These are phyloP conservation scores for Bursaphelenchus okinawaensis DNA, from an alignment of 2,888 invertebrate genomes.

Conservation along the genomic window DNA sequence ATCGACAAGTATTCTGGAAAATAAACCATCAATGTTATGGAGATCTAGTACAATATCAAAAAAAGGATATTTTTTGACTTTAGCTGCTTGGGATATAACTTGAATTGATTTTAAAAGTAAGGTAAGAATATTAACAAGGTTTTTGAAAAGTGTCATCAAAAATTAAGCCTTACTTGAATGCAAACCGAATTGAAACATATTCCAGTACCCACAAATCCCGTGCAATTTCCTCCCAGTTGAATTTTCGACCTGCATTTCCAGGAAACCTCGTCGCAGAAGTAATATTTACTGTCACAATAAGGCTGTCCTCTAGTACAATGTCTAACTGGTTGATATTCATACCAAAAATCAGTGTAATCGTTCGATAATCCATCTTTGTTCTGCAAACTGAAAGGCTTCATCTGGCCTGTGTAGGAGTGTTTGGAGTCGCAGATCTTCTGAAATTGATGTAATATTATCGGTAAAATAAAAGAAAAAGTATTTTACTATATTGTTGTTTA, in stretches of 20 bases:
- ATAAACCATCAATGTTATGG: too few species aligned
- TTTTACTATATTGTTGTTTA: background rate
- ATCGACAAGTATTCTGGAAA: conserved; percentile 32
- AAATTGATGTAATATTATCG: conserved; percentile 11
- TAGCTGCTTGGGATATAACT: too few species aligned
- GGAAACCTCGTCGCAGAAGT: conserved; percentile 43
- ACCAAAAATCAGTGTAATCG: conserved; percentile 51
- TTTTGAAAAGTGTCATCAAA: conserved; percentile 31
- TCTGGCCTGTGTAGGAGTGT: conserved; percentile 46
- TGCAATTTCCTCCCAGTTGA: conserved; percentile 52
- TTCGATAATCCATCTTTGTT: conserved; percentile 54
- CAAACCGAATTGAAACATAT: conserved; percentile 53
- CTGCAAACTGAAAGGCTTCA: conserved; percentile 53
- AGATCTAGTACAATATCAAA: too few species aligned
- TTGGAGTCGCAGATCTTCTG: conserved; percentile 49
- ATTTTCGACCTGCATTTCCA: conserved; percentile 47
- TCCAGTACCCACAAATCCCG: conserved; percentile 47
- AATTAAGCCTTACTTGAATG: conserved; percentile 28
- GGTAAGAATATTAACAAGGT: too few species aligned
- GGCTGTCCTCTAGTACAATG: conserved; percentile 40
- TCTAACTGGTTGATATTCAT: conserved; percentile 49
- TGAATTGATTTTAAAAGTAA: too few species aligned
- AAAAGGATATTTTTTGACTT: too few species aligned
- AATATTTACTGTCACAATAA: conserved; percentile 43
- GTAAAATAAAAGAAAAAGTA: background rate